Base-by-base conservation (phyloP, 2,888 invertebrate species). In the Chymomyza caudatula region DNA sequence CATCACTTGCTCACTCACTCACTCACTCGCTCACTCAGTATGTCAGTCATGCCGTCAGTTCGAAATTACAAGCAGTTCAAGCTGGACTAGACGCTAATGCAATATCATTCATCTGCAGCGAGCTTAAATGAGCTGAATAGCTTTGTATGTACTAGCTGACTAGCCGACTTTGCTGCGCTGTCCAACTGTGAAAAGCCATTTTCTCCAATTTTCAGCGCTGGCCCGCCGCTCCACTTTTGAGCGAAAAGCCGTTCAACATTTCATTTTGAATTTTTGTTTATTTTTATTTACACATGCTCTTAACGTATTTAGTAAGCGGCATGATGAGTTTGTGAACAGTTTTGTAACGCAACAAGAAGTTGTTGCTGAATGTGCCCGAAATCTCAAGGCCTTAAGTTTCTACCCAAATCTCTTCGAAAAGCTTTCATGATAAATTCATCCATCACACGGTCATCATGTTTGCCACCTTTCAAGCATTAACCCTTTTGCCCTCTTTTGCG, bases 151-250 rank as follows among this genome's bases (percentile, higher is more conserved):
- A 42, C 42, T 52, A 29, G 60, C 60, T 52, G 49, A 59, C 23
- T 49, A n/a, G 54, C 54, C 19, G n/a, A n/a, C n/a, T n/a, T n/a
- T n/a, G n/a, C n/a, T n/a, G n/a, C n/a, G n/a, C n/a, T n/a, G 19
- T 15, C 49, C 54, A 61, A 61, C 61, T 61, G 71, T 66, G 73
- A 74, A 73, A 74, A 73, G 71, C 70, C 60, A 73, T 73, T 73
- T 73, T 73, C 73, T 17, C 55, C 17, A 47, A 47, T 47, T 47
- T 15, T 15, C 55, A n/a, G 15, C 29, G 53, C 37, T 47, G 67
- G 71, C 29, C 29, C 29, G n/a, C n/a, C 29, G 29, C 29, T 37
- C 8, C 11, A 37, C 29, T 2, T 37, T 37, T 37, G 5, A 37
- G 29, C 11, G 11, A 8, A 8, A 37, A 11, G 11, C 29, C 29